Evolutionary conservation across 2,888 invertebrate genomes (phyloP).

Genomic region (Epicampocera succincta): DNA sequence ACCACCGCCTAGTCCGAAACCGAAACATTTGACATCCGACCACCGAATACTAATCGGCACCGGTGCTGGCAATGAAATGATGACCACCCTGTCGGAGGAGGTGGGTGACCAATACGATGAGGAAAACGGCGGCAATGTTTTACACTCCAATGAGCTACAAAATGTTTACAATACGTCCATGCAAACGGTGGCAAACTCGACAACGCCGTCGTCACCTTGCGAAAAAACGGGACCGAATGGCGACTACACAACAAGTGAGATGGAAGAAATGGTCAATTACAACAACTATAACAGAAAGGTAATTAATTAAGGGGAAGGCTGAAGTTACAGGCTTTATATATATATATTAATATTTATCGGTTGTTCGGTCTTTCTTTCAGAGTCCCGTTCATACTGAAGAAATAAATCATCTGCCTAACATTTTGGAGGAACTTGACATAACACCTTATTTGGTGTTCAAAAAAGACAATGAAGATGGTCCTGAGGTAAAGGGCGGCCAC

Average conservation of each 20-base stretch:
- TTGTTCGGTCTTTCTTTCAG: conserved; percentile 9
- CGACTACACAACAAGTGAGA: conserved; percentile 67
- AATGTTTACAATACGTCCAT: conserved; percentile 68
- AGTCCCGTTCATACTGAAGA: conserved; percentile 60
- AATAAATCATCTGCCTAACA: conserved; percentile 81
- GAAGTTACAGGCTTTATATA: too few relatives aligned
- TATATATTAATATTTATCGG: too few relatives aligned
- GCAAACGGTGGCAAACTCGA: conserved; percentile 54
- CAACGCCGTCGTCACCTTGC: conserved; percentile 59
- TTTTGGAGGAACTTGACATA: conserved; percentile 91
- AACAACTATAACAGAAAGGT: conserved; percentile 70
- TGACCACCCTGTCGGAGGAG: conserved; percentile 81
- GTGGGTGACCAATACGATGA: conserved; percentile 74
- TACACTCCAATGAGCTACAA: conserved; percentile 76
- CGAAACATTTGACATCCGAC: conserved; percentile 71
- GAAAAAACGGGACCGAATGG: conserved; percentile 68
- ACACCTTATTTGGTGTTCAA: conserved; percentile 90
- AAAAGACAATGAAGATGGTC: conserved; percentile 91
- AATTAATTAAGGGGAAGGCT: conserved; percentile 26
- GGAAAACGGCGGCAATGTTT: conserved; percentile 58
- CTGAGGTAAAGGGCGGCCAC: conserved; percentile 95
- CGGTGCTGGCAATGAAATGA: conserved; percentile 76
- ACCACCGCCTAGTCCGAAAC: conserved; percentile 82
- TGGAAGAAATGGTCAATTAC: conserved; percentile 70
- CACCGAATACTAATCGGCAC: conserved; percentile 61